A percentile compares a stretch with the other conserved stretches of the same genome.
Conservation (phyloP, 2,888 invertebrate genomes). For the Drosophila infuscata region DNA sequence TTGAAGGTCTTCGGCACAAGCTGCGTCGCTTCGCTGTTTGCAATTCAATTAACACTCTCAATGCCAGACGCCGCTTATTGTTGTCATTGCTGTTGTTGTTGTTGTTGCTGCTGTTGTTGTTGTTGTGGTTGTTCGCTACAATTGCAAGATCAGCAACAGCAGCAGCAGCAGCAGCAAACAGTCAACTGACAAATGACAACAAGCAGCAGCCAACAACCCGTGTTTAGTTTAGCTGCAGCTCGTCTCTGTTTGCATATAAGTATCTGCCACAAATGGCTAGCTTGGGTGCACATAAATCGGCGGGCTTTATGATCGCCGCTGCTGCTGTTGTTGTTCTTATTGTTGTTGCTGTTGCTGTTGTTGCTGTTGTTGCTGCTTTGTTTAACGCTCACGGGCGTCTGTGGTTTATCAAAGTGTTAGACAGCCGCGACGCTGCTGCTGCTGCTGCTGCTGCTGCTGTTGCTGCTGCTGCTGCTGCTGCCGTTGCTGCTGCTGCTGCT, state of each 20-base stretch:
- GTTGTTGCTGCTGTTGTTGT: slow-evolving; percentile 17
- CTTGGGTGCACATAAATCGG: slow-evolving; percentile 35
- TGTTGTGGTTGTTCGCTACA: slow-evolving; percentile 42
- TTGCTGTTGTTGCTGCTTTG: background rate
- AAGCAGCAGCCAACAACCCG: slow-evolving; percentile 39
- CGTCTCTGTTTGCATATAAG: slow-evolving; percentile 23
- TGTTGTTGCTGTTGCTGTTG: background rate
- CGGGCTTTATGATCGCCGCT: slow-evolving; percentile 33
- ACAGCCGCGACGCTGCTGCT: slow-evolving; percentile 34
- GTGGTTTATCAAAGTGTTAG: slow-evolving; percentile 70
- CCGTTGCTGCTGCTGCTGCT: slow-evolving; percentile 14
- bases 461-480: slow-evolving; percentile 19
- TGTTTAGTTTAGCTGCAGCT: slow-evolving; percentile 46
- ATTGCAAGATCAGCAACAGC: slow-evolving; percentile 72
- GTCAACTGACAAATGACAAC: slow-evolving; percentile 17
- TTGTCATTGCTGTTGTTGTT: slow-evolving; percentile 20
- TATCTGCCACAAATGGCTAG: slow-evolving; percentile 32
- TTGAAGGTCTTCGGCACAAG: slow-evolving; percentile 17
- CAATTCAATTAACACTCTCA: slow-evolving; percentile 79
- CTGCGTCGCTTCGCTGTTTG: slow-evolving; percentile 60
- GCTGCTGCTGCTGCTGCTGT: slow-evolving; percentile 18
- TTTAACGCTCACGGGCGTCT: slow-evolving; percentile 35
- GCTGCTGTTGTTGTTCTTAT: background rate
- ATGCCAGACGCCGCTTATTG: slow-evolving; percentile 52
- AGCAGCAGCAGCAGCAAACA: slow-evolving; percentile 19